Percentiles rank a stretch among this genome's conserved stretches.
phyloP scores from a whole-genome alignment of 2,797 vertebrate species.

The Trichosurus vulpecula region DNA sequence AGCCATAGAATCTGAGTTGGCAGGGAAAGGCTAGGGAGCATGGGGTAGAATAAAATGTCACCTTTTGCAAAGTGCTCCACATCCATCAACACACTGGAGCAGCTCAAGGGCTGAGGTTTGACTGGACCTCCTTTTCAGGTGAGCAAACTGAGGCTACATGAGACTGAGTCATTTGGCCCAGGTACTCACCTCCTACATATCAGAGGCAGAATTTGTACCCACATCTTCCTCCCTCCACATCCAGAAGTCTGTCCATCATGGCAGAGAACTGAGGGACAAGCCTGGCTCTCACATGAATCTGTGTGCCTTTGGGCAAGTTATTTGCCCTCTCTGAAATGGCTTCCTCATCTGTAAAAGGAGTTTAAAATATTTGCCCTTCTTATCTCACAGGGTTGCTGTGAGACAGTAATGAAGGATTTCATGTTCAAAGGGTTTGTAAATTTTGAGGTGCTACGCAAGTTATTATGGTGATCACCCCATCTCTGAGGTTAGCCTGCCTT shows the following conservation, averaged over 20 bases:
- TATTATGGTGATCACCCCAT: background rate
- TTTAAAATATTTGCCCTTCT: rapidly evolving
- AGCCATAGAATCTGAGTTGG: too few species aligned
- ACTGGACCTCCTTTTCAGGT: background rate
- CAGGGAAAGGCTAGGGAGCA: too few species aligned
- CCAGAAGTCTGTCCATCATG: background rate
- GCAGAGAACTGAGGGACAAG: background rate
- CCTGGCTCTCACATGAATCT: background rate
- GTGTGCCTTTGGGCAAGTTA: rapidly evolving
- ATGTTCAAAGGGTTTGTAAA: background rate
- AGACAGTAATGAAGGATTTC: too few species aligned
- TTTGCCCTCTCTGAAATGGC: background rate
- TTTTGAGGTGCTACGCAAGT: background rate
- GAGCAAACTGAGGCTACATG: background rate
- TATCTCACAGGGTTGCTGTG: rapidly evolving
- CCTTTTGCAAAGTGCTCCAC: too few species aligned
- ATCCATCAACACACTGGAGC: too few species aligned
- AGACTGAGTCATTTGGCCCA: too few species aligned
- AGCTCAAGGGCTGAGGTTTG: background rate
- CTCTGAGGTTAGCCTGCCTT: background rate
- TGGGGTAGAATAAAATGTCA: too few species aligned
- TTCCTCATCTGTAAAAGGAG: background rate
- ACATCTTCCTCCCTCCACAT: background rate
- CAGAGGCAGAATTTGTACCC: background rate
- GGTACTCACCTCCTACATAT: background rate